Evolutionary conservation across 2,797 vertebrate genomes (phyloP), one percentile per base, ranked within the genome.

Genomic region (Sebastes iracundus): DNA sequence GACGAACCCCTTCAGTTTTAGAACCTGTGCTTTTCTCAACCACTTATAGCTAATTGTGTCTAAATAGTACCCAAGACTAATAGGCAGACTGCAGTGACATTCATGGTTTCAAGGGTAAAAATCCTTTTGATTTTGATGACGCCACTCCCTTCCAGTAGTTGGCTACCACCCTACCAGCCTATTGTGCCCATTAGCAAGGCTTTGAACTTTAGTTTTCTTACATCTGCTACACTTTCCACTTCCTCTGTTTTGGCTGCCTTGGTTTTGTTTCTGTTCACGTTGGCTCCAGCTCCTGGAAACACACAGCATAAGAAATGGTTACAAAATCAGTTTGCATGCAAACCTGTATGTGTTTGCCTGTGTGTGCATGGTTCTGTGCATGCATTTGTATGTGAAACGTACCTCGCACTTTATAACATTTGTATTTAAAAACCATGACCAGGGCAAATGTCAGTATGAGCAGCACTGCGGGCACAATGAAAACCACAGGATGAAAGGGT

Each of bases 381-480:
- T 28, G 14, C 27, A 64, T 79, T 25, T 32, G 13, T 38, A 23
- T 72, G 2, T n/a, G 9, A 68, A 71, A 56, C 11, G 2, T 68
- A 93, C 92, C 86, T 82, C 5, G 65, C 7, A 8, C 52, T 64
- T 63, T 80, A 27, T 2, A 2, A 72, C 65, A 25, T 22, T 77
- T 85, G 53, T 49, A 32, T 80, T 55, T 86, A 11, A 1, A 81
- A 25, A 56, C 6, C 1, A 83, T n/a, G 46, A 75, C 55, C 9
- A 81, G 3, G 9, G 7, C 25, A 18, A 59, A 4, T 2, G 13
- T 0, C 27, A 86, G 13, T 16, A 75, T 11, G 35, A 82, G 8
- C 61, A 84, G 7, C 16, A 72, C 13, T 61, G 20, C 14, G 0
- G 61, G 16, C 18, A 53, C 53, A 3, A 27, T 12, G 55, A 55